phyloP scores from a whole-genome alignment of 2,113 vertebrate genomes.

The Saimiri boliviensis region DNA sequence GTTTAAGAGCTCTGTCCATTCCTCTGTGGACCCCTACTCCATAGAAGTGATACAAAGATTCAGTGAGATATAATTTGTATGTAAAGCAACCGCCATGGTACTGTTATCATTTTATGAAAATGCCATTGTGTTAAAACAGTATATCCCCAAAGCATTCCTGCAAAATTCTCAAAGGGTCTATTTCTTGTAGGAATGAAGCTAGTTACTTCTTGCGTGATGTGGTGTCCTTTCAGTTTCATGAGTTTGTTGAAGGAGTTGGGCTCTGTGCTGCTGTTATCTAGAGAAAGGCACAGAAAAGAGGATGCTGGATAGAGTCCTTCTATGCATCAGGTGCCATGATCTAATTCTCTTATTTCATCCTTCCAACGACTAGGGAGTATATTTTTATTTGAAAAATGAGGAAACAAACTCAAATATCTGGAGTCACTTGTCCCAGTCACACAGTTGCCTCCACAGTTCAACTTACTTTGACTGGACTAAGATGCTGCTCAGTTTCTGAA shows the following conservation, averaged over 20 bases:
- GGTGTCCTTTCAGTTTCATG: not conserved
- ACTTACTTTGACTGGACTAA: not conserved
- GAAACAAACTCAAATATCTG: not conserved
- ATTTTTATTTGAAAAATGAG: not conserved
- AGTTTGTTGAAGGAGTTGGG: not conserved
- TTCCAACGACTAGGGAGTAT: not conserved
- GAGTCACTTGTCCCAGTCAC: not conserved
- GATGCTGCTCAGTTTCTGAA: not conserved
- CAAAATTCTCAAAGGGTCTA: not conserved
- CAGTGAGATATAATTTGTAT: not conserved
- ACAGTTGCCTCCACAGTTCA: not conserved
- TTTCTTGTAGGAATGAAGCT: conserved; percentile 54
- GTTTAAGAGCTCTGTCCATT: not conserved
- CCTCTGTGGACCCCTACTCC: not conserved
- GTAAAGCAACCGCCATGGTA: rapidly evolving
- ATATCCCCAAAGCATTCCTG: not conserved
- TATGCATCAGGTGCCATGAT: not conserved
- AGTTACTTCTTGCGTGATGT: not conserved
- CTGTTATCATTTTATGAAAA: conserved; percentile 21
- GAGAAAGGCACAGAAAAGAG: not conserved
- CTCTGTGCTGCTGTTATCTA: not conserved
- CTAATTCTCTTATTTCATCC: not conserved
- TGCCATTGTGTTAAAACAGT: not conserved
- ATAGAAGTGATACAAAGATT: not conserved
- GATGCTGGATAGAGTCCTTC: not conserved